These are phyloP conservation scores for Tautogolabrus adspersus DNA, from an alignment of 2,113 vertebrate species.

Conservation along the genomic window DNA sequence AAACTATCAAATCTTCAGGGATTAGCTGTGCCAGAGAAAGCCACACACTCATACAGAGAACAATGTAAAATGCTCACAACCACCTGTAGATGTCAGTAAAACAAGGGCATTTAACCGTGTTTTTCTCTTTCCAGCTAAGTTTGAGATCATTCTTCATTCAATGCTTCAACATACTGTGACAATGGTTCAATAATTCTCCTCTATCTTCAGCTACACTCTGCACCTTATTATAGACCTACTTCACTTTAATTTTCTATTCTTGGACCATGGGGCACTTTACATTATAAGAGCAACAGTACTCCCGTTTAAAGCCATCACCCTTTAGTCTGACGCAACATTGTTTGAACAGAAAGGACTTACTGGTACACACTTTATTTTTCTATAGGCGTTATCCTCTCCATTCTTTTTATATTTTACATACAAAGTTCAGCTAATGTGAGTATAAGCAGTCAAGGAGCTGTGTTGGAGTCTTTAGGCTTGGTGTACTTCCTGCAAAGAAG, in stretches of 20 bases:
- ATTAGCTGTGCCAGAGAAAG: neutral
- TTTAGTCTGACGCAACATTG: too few relatives aligned
- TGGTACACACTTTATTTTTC: too few relatives aligned
- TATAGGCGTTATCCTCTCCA: too few relatives aligned
- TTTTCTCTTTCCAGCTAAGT: neutral
- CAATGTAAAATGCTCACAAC: neutral
- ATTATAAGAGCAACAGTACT: neutral
- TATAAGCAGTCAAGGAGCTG: too few relatives aligned
- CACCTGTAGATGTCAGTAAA: constrained; percentile 46
- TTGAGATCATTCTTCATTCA: neutral
- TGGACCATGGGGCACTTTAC: too few relatives aligned
- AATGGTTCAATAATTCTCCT: neutral
- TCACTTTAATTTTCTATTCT: neutral
- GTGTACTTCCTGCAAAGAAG: too few relatives aligned
- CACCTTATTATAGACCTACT: too few relatives aligned
- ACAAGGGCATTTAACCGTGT: neutral
- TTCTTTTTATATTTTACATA: too few relatives aligned
- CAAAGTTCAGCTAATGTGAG: too few relatives aligned
- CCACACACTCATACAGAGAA: constrained; percentile 8
- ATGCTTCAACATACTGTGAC: neutral
- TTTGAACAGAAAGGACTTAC: too few relatives aligned
- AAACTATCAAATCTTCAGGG: neutral
- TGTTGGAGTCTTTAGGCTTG: too few relatives aligned
- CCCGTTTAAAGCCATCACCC: too few relatives aligned
- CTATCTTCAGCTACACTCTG: neutral